Base-by-base conservation (phyloP, 2,113 vertebrate genomes). In the Corythornis vintsioides region DNA sequence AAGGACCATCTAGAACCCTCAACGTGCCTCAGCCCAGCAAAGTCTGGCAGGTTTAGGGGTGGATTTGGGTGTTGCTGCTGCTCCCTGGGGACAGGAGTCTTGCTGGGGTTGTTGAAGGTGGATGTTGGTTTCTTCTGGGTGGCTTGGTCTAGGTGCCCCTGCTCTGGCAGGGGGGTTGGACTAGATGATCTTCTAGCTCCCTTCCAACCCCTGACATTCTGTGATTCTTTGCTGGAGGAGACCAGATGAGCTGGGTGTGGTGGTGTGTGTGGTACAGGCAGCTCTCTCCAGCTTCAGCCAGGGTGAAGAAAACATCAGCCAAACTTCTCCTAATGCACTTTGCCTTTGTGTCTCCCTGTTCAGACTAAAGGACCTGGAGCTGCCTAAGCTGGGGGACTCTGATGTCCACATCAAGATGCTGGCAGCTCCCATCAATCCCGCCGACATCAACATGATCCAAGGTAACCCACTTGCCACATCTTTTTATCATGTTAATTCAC, bases 381-480 rank as follows among this genome's bases (percentile, higher is more conserved):
- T 98, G 5, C 91, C 98, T 8, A 35, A 96, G 25, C 26, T 98
- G 42, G 97, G 98, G 65, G 95, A 96, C 83, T 98, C 97, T 0
- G 97, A 98, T 40, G 97, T 99, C 89, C 96, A 94, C 0, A 94
- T 99, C 95, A 99, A 98, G 97, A 98, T 99, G 96, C 90, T 99
- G 94, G 99, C 99, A 21, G 98, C 99, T 59, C 99, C 99, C 63
- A 92, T 99, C 95, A 99, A 99, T 93, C 99, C 99, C 0, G 97
- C 99, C 0, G 99, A 99, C 94, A 98, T 99, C 92, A 99, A 99
- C 92, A 99, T 99, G 98, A 98, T 99, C 96, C 99, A 99, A 97
- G 99, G 99, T 99, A 97, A 91, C 7, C 13, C 28, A 24, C 9
- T 13, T 6, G 82, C n/a, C 65, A 12, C 47, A 3, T 4, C 4